Conservation (phyloP, 2,888 invertebrate genomes). For the Zaprionus obscuricornis region DNA sequence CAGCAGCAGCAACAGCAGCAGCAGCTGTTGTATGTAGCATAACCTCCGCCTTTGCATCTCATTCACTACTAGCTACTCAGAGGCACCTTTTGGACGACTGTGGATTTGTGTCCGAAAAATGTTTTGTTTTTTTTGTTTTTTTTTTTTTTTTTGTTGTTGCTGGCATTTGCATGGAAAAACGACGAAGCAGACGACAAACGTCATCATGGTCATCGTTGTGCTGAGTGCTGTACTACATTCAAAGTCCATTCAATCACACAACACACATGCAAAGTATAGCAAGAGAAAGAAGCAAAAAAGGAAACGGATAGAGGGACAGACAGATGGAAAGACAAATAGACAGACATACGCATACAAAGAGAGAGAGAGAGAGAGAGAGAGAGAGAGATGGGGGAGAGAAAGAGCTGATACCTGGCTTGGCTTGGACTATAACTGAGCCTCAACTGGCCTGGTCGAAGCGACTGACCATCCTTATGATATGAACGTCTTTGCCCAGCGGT, state of each 20-base stretch:
- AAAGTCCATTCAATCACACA: conserved; percentile 69
- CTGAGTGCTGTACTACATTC: conserved; percentile 65
- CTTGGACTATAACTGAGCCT: conserved; percentile 18
- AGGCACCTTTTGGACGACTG: conserved; percentile 28
- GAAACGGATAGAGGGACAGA: conserved; percentile 6
- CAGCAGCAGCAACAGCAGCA: conserved; percentile 30
- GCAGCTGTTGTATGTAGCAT: no score
- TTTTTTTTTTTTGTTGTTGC: no score
- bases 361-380: conserved; percentile 17
- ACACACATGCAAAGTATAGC: conserved; percentile 26
- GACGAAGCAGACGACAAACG: conserved; percentile 49
- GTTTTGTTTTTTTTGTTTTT: no score
- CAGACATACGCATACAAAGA: conserved; percentile 10
- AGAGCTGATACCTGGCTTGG: conserved; percentile 20
- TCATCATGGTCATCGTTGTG: conserved; percentile 50
- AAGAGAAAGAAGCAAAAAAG: not conserved
- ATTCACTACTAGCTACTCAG: not conserved
- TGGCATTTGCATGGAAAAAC: conserved; percentile 68
- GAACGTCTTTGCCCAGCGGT: conserved; percentile 73
- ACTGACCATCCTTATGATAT: conserved; percentile 38
- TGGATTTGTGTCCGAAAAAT: conserved; percentile 69
- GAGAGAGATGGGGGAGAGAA: conserved; percentile 10
- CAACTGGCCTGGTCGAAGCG: conserved; percentile 13
- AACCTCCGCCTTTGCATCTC: not conserved
- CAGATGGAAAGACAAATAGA: no score